Conservation (phyloP, 2,888 invertebrate genomes). For the Pyrocoelia pectoralis region DNA sequence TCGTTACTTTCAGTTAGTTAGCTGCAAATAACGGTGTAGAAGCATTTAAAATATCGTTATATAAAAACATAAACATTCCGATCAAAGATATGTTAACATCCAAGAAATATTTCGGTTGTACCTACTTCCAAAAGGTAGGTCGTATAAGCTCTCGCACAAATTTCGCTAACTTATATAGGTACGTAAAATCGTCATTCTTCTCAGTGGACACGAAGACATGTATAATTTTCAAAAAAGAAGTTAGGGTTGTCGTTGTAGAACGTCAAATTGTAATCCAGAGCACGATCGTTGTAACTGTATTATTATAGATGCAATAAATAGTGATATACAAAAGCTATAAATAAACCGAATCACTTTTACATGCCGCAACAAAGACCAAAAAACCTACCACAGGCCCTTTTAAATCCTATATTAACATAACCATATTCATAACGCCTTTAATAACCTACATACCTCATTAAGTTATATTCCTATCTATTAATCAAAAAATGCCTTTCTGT, state of each 20-base stretch:
- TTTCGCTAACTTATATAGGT: not conserved
- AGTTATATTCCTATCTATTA: conserved; percentile 20
- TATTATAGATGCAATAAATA: conserved; percentile 41
- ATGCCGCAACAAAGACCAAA: conserved; percentile 26
- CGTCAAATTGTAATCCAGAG: conserved; percentile 33
- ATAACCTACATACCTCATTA: conserved; percentile 20
- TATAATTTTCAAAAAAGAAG: not conserved
- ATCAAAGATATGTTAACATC: too few relatives aligned
- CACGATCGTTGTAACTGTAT: conserved; percentile 35
- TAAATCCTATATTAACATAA: conserved; percentile 18
- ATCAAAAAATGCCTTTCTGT: conserved; percentile 16
- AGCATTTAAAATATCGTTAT: too few relatives aligned
- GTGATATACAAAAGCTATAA: conserved; percentile 38
- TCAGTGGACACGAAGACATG: not conserved
- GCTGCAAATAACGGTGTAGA: too few relatives aligned
- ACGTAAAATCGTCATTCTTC: not conserved
- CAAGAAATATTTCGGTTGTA: too few relatives aligned
- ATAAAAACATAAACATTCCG: too few relatives aligned
- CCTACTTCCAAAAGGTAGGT: too few relatives aligned
- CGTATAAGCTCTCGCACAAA: too few relatives aligned
- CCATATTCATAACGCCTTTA: conserved; percentile 20
- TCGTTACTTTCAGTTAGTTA: too few relatives aligned
- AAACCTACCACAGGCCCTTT: conserved; percentile 22
- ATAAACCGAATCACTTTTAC: conserved; percentile 33
- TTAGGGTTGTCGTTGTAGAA: conserved; percentile 3